Evolutionary conservation across 1,140 invertebrate genomes (phyloP).

Genomic region (Drosophila elegans): DNA sequence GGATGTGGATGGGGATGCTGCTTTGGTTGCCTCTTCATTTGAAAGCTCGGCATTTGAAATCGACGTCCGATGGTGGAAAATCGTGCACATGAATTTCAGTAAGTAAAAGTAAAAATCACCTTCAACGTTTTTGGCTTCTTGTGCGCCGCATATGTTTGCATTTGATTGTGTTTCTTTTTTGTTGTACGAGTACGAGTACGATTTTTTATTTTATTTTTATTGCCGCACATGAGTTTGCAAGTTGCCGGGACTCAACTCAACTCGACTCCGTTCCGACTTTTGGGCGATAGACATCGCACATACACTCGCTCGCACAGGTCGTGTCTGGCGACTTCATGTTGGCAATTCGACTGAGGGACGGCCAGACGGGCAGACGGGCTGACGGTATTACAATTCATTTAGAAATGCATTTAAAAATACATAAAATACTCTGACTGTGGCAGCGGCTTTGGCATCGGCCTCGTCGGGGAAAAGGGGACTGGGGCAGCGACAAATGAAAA

Average conservation of each 20-base stretch:
- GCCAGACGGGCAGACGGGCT: conserved; percentile 15
- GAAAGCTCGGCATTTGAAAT: conserved; percentile 75
- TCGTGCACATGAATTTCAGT: conserved; percentile 74
- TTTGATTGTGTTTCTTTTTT: conserved; percentile 59
- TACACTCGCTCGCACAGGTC: conserved; percentile 54
- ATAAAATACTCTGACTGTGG: conserved; percentile 55
- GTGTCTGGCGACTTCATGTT: conserved; percentile 52
- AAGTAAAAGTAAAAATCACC: conserved; percentile 82
- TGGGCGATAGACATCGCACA: conserved; percentile 73
- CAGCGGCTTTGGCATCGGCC: conserved; percentile 1
- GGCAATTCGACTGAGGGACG: conserved; percentile 21
- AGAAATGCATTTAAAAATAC: conserved; percentile 82
- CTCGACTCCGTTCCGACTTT: conserved; percentile 25
- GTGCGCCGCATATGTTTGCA: conserved; percentile 76
- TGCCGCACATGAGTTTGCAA: conserved; percentile 76
- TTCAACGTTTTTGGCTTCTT: conserved; percentile 49
- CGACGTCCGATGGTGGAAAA: conserved; percentile 68
- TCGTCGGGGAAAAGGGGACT: not conserved
- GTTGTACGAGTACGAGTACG: conserved; percentile 22
- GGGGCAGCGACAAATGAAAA: conserved; percentile 41
- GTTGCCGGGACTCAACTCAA: conserved; percentile 33
- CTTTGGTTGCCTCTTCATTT: conserved; percentile 71
- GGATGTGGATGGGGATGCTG: conserved; percentile 17
- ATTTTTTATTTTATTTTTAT: conserved; percentile 64
- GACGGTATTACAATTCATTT: conserved; percentile 80